Conservation (phyloP, 1,140 invertebrate species). For the Monochamus saltuarius region DNA sequence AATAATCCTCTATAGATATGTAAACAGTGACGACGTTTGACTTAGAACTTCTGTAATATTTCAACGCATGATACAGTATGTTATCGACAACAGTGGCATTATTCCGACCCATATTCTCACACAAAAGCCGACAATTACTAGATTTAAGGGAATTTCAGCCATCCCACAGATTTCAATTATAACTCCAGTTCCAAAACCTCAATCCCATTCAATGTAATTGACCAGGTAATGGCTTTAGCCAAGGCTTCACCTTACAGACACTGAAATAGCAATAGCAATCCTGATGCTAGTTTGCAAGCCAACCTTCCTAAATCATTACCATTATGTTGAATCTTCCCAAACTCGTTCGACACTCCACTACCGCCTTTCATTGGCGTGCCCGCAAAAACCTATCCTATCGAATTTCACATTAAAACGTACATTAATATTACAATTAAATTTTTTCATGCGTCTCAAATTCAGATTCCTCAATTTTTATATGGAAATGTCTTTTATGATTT, state of each 20-base stretch:
- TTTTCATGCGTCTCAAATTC: too few species aligned
- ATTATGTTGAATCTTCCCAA: conserved; percentile 13
- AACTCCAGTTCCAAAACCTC: conserved; percentile 48
- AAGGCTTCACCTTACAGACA: conserved; percentile 45
- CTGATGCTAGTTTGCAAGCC: conserved; percentile 15
- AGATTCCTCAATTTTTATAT: too few species aligned
- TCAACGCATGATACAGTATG: neutral
- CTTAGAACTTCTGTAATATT: too few species aligned
- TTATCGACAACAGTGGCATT: neutral
- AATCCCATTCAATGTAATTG: conserved; percentile 52
- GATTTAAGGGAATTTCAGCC: conserved; percentile 51
- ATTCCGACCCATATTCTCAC: conserved; percentile 26
- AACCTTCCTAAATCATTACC: conserved; percentile 21
- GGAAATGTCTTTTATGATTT: too few species aligned
- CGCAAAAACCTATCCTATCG: too few species aligned
- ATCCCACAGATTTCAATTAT: conserved; percentile 53
- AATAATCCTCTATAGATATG: too few species aligned
- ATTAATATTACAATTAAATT: too few species aligned
- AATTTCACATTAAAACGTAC: too few species aligned
- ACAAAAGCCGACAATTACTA: conserved; percentile 52
- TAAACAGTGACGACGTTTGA: too few species aligned
- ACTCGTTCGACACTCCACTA: too few species aligned
- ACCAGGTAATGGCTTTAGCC: conserved; percentile 51
- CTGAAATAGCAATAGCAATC: conserved; percentile 33
- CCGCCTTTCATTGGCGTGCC: too few species aligned